Evolutionary conservation across 2,113 vertebrate species (phyloP).

Genomic region (Ameiurus melas): DNA sequence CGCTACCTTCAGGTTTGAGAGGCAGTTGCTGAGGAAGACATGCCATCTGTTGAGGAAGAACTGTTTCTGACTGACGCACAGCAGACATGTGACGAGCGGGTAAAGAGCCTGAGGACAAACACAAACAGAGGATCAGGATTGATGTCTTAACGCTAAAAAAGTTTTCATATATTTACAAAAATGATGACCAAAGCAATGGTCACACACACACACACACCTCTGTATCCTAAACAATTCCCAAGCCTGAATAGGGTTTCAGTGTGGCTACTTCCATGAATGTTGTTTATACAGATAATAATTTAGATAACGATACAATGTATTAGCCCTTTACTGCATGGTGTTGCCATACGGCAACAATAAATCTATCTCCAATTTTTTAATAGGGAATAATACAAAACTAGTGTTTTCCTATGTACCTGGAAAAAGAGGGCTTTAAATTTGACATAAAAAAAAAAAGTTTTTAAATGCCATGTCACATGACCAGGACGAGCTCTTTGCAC

Average conservation of each 20-base stretch:
- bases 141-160: neutral
- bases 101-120: slow-evolving; percentile 84
- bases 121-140: neutral
- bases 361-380: too few relatives aligned
- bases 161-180: neutral
- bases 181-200: neutral
- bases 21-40: slow-evolving; percentile 97
- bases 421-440: too few relatives aligned
- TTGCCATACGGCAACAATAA: too few relatives aligned
- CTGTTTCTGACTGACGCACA: slow-evolving; percentile 98
- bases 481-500: too few relatives aligned
- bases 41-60: slow-evolving; percentile 97
- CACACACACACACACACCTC: neutral
- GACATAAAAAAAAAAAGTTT: too few relatives aligned
- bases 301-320: neutral
- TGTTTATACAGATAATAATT: neutral
- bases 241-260: neutral
- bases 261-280: neutral
- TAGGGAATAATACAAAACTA: too few relatives aligned
- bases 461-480: too few relatives aligned
- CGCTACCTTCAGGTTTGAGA: slow-evolving; percentile 95
- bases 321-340: too few relatives aligned
- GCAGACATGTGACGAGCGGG: slow-evolving; percentile 94
- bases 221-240: too few relatives aligned
- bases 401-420: too few relatives aligned